Evolutionary conservation across 2,797 vertebrate species (phyloP), one percentile per base, ranked within the genome.

Genomic region (Danio tinwini): DNA sequence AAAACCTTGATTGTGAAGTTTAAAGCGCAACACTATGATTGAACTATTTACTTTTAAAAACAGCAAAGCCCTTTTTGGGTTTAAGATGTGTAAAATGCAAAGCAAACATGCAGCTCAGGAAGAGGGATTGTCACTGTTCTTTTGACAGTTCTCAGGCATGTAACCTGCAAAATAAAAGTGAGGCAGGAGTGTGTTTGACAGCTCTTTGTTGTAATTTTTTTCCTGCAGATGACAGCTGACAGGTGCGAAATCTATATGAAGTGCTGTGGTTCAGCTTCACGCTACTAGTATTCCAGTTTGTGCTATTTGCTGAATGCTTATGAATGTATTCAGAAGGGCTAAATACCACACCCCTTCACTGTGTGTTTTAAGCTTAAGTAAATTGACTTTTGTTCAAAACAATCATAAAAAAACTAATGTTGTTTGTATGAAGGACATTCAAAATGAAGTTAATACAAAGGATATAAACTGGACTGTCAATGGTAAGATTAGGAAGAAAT

Each of bases 261-360:
- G 45, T n/a, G 13, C 53, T 68, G 6, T 17, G 19, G 10, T 39
- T 76, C 10, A 64, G 29, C 10, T 17, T 19, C 19, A 16, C 21
- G 0, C 70, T 29, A 14, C 39, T n/a, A 53, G 37, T 63, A 17
- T 75, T 75, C n/a, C 63, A 29, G 14, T 7, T 16, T 49, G 42
- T 13, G 53, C 64, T 64, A 76, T 76, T 76, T 76, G 53, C 63
- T 56, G 50, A 68, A 59, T 68, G 7, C 53, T 59, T 17, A 76
- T 21, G 17, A 74, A 65, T 62, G 45, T 55, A 16, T 56, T 29
- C 6, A n/a, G 44, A 58, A 39, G 37, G 40, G 14, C 39, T 17
- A 74, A 75, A 63, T 16, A 53, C 39, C 29, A 40, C 76, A 70
- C 39, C 13, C 17, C 21, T 52, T 78, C 10, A 61, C 4, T 19